Evolutionary conservation across 2,797 vertebrate genomes (phyloP), one percentile per base, ranked within the genome.

Genomic region (Labroides dimidiatus): DNA sequence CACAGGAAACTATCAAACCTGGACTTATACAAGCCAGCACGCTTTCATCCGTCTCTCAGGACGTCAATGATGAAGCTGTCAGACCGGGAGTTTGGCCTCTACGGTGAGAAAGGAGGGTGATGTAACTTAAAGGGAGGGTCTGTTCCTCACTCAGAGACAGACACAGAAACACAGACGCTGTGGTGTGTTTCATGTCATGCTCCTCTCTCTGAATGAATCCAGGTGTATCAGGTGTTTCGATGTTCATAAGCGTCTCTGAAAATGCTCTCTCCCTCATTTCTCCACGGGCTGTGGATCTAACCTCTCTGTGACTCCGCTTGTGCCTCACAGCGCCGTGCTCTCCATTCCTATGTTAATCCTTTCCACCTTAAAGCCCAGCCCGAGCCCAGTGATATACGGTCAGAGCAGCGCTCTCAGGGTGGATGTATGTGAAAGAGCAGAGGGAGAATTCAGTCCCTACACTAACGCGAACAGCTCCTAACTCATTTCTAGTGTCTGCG

Each of bases 191-290:
- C 66, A 69, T 81, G 84, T 77, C 62, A 78, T 72, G 64, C 42
- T 57, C 56, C 48, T 49, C 68, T 66, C 16, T 45, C 61, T 27
- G 59, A 61, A 80, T 81, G 66, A 84, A 84, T 70, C 33, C 72
- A 27, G 60, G 70, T 89, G 78, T 76, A 75, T 68, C 63, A 54
- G 81, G 78, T 77, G 72, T 66, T 86, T 73, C 74, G 74, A 82
- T 12, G 6, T 43, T 69, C 50, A 53, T 62, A 58, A 72, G 68
- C 72, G 41, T 78, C 79, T 78, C 67, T 78, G 39, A 60, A 80
- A 81, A 72, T 15, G 19, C 60, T 71, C 57, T n/a, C 27, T 21
- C 67, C 80, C 61, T 68, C 45, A 64, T 84, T 71, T 49, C 57
- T 88, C 72, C 79, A 47, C 42, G 10, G 23, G 33, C 72, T 50